Evolutionary conservation across 2,888 invertebrate species (phyloP).

Genomic region (Andrena bicolor): DNA sequence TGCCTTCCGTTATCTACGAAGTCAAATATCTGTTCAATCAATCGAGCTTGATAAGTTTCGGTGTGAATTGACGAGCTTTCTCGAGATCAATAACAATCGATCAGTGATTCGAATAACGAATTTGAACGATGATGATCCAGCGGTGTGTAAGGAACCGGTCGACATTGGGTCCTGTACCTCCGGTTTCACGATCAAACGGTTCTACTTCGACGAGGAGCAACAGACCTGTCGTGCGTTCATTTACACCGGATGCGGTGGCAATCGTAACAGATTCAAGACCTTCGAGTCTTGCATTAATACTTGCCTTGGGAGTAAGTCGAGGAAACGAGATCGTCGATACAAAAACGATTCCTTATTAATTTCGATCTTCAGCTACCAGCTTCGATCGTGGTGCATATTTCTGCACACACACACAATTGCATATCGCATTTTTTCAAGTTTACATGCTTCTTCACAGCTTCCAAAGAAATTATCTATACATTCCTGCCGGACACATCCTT

Average conservation of each 20-base stretch:
- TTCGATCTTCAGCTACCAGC: constrained; percentile 23
- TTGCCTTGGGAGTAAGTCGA: constrained; percentile 86
- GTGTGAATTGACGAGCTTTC: not conserved
- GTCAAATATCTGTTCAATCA: not conserved
- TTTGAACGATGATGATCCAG: constrained; percentile 53
- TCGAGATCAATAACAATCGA: not conserved
- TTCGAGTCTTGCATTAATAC: constrained; percentile 89
- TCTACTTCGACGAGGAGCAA: constrained; percentile 90
- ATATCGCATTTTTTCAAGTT: constrained; percentile 11
- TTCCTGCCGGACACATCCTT: not conserved
- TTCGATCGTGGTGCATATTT: constrained; percentile 25
- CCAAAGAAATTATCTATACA: not conserved
- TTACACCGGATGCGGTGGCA: constrained; percentile 95
- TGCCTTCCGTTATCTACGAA: not conserved
- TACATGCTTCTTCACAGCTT: not conserved
- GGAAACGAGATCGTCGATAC: constrained; percentile 22
- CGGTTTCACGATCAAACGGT: constrained; percentile 87
- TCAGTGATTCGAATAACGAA: constrained; percentile 20
- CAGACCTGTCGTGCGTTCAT: constrained; percentile 92
- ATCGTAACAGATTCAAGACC: constrained; percentile 93
- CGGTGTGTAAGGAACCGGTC: constrained; percentile 88
- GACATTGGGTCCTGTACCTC: constrained; percentile 88
- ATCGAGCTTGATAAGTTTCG: not conserved
- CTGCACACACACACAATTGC: not conserved
- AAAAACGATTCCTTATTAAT: not conserved